These are phyloP conservation scores for Eidolon dupreanum DNA, from an alignment of 2,797 vertebrate genomes.

Conservation along the genomic window DNA sequence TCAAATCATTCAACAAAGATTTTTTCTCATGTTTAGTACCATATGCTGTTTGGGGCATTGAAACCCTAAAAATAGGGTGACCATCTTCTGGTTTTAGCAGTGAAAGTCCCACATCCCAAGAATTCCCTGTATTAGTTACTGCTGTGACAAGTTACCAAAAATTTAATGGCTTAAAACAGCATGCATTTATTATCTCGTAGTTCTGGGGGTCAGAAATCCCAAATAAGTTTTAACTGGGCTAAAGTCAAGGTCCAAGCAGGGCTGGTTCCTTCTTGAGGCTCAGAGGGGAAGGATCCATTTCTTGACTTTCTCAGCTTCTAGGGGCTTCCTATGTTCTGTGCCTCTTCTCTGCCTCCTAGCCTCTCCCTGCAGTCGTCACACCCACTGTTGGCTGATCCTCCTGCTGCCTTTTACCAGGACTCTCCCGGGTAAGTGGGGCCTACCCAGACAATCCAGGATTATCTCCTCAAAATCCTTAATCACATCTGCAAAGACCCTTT, in stretches of 20 bases:
- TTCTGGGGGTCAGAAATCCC: conserved; percentile 7
- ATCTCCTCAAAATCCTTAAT: not conserved
- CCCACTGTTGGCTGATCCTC: not conserved
- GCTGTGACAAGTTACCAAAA: conserved; percentile 14
- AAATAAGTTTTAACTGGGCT: not conserved
- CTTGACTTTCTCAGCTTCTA: not conserved
- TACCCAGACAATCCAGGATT: not conserved
- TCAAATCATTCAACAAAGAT: not conserved
- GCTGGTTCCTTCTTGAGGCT: not conserved
- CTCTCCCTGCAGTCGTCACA: not conserved
- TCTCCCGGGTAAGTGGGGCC: not conserved
- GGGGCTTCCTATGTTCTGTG: not conserved
- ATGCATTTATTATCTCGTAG: not conserved
- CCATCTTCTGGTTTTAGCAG: not conserved
- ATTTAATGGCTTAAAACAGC: conserved; percentile 25
- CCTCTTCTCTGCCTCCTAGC: not conserved
- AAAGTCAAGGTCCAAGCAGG: not conserved
- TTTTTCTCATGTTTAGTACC: not conserved
- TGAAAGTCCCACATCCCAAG: not conserved
- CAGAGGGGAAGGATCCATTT: not conserved
- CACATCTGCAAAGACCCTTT: not conserved
- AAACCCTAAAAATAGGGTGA: not conserved
- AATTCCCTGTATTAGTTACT: not conserved
- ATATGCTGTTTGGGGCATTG: not conserved
- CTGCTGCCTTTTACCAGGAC: not conserved